Evolutionary conservation across 2,113 vertebrate species (phyloP), one percentile per base, ranked within the genome.

Genomic region (Pleuronectes platessa): DNA sequence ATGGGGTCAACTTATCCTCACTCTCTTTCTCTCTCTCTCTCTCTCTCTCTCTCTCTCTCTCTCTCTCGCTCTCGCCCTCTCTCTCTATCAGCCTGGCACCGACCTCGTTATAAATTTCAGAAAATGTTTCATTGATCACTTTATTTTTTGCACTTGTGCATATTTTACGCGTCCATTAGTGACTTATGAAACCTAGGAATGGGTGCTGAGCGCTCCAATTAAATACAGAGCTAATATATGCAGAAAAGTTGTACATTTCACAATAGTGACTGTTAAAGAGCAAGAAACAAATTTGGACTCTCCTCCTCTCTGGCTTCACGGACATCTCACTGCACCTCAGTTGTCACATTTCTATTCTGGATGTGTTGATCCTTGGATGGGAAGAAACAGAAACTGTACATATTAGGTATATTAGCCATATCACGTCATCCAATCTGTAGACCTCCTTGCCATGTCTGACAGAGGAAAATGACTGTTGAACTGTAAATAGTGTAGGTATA

Each of bases 381-480:
- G 56, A 86, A 82, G 87, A 90, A 51, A 69, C 78, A 90, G 71
- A 84, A 68, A 70, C 20, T 93, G 91, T 92, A 93, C 68, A 92
- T 92, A 93, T 70, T 90, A 84, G 77, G 82, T 84, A 62, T 83
- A 83, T 88, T 91, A 92, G 91, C 90, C 86, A 92, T 93, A 92
- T 86, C 79, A 85, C 73, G 90, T 92, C 89, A 90, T 93, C 78
- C 62, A 76, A 86, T 92, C 92, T 93, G 91, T 92, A 81, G 90
- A 93, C 89, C 74, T 91, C 71, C 27, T 89, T 90, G 89, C 90
- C 89, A 92, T 91, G 91, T 91, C 91, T 93, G 85, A 89, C 89
- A 92, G 92, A 92, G 75, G 84, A 90, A 84, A 89, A 90, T 92
- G 90, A 92, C 91, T 90, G 91, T 88, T 93, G 86, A 91, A 81